Base-by-base conservation (phyloP, 2,888 invertebrate genomes). In the Biston stratarius region DNA sequence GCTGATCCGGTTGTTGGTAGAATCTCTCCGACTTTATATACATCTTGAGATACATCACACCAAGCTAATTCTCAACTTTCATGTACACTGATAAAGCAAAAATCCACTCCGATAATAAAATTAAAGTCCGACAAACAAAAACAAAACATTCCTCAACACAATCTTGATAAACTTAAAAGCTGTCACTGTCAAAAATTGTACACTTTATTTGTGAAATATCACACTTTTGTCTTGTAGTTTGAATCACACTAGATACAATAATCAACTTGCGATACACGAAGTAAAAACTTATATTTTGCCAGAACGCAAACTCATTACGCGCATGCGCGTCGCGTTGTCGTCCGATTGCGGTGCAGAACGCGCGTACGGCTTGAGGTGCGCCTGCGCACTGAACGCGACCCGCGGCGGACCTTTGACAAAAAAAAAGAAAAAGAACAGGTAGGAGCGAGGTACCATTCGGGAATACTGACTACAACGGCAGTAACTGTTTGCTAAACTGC, bases 11-110 rank as follows among this genome's bases (percentile, higher is more conserved):
- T 73, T 89, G 87, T 77, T 89, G 91, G 72, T 91, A 92, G 67
- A 93, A 93, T 78, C 91, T 83, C 75, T 93, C 92, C 69, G 92
- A 88, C 82, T 92, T 92, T 64, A 92, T 92, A 75, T 91, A 92
- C 92, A 92, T 92, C 84, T 92, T 91, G 36, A 92, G 78, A 86
- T 89, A 92, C 92, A 93, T 91, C 80, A 83, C 89, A 71, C 55
- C 14, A 47, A 63, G 45, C 11, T 42, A 42, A 42, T 8, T 42
- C 11, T 42, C 11, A 42, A 42, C 11, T 9, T 42, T 42, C 42
- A 42, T 42, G 9, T 9, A 10, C 11, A 47, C 45, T 47, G 14
- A 47, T 8, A 14, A 47, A 14, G 14, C 14, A 14, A 14, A 14
- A 47, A 47, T 47, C 45, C 14, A 47, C 14, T 7, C 14, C 8